Evolutionary conservation across 2,113 vertebrate species (phyloP).

Genomic region (Polyodon spathula): DNA sequence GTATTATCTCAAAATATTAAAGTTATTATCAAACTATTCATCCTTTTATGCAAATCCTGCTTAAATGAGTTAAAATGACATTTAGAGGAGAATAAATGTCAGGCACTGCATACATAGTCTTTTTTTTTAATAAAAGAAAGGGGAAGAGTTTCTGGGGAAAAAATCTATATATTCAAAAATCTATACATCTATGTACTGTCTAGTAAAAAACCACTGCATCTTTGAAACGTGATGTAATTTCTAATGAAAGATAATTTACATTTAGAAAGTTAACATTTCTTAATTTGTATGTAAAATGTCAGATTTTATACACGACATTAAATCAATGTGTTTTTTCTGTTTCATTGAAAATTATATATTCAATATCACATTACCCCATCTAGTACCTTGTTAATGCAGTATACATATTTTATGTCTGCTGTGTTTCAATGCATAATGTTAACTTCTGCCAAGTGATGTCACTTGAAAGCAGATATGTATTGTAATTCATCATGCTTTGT

Average conservation of each 20-base stretch:
- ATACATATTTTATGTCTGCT: no score
- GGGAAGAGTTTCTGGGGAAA: conserved; percentile 21
- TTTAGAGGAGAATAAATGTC: background rate
- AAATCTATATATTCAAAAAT: conserved; percentile 32
- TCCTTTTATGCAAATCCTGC: background rate
- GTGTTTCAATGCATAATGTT: no score
- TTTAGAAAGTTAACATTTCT: no score
- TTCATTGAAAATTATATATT: no score
- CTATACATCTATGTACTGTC: conserved; percentile 4
- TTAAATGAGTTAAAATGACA: conserved; percentile 5
- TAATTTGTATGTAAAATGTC: no score
- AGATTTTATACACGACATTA: no score
- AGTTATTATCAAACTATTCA: conserved; percentile 11
- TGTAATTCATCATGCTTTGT: background rate
- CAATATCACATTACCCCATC: no score
- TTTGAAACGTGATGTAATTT: conserved; percentile 28
- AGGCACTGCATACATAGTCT: conserved; percentile 9
- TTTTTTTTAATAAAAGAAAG: conserved; percentile 9
- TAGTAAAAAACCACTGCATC: conserved; percentile 21
- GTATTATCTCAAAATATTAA: background rate
- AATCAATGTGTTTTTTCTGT: no score
- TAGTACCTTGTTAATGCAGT: no score
- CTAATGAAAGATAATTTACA: conserved; percentile 19
- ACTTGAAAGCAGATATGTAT: no score
- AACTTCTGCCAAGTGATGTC: no score